These are phyloP conservation scores for Emydocephalus ijimae DNA, from an alignment of 2,113 vertebrate species.

Conservation along the genomic window DNA sequence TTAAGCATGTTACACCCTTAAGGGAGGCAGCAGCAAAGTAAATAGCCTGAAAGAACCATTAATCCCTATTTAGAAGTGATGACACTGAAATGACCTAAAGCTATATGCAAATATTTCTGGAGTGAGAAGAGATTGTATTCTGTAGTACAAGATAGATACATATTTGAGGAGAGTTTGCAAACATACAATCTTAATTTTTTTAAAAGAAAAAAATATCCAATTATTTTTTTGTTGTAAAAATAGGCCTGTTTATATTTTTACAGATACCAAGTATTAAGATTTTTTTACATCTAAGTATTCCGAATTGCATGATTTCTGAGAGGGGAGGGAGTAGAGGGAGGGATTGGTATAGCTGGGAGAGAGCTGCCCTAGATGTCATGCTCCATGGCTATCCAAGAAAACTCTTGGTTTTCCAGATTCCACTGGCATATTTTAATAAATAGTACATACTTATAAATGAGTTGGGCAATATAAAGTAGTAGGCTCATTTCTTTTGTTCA, in stretches of 20 bases:
- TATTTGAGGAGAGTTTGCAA: not conserved
- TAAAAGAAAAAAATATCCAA: not conserved
- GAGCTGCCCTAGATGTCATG: not conserved
- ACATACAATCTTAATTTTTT: too few species aligned
- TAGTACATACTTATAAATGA: not conserved
- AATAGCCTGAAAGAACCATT: not conserved
- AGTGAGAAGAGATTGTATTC: not conserved
- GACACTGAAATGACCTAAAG: slow-evolving; percentile 7
- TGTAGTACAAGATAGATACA: not conserved
- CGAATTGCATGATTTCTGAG: not conserved
- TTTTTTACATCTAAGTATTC: not conserved
- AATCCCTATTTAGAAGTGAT: not conserved
- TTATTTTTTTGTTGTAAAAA: not conserved
- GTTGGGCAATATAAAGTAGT: not conserved
- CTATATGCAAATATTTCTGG: not conserved
- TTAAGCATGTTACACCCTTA: fast-evolving
- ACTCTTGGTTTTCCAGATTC: not conserved
- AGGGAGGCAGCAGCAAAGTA: not conserved
- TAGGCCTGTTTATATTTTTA: not conserved
- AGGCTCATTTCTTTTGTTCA: not conserved
- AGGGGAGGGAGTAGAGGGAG: too few species aligned
- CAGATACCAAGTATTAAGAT: not conserved
- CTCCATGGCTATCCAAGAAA: not conserved
- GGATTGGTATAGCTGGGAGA: not conserved
- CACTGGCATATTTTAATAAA: not conserved